Evolutionary conservation across 2,797 vertebrate species (phyloP), one percentile per base, ranked within the genome.

Genomic region (Cossypha dichroa): DNA sequence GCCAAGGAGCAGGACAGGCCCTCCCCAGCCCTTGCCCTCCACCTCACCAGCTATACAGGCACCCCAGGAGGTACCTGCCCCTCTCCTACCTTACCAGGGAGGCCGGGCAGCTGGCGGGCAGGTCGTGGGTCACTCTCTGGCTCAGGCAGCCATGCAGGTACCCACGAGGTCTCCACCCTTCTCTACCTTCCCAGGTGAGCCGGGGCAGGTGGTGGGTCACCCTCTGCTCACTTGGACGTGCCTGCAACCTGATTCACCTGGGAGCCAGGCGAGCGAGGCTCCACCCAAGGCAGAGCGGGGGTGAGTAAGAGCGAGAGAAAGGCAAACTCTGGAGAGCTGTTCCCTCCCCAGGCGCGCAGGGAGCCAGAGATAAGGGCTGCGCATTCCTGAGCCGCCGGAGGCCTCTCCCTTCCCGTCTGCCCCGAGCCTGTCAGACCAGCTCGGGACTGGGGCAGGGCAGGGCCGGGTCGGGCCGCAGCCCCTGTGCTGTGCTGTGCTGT

Each of bases 301-400:
- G 94, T 94, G 93, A 95, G 94, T 96, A 96, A 97, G 69, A 96
- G 91, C 8, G 87, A 94, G 96, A 94, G 95, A 96, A 95, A 96
- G 89, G 93, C 94, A 96, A 97, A 96, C 94, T 94, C 92, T 0
- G 94, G 96, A 96, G 94, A 96, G 93, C 74, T 93, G 34, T 89
- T 95, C 96, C 95, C 91, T 94, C 85, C 92, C 90, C 88, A 63
- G 95, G 94, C 93, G 91, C 62, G 94, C 88, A 94, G 56, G 87
- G 84, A 94, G 89, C 72, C 78, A 94, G 94, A 94, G 96, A 97
- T 96, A 97, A 97, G 96, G 91, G 78, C 92, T 83, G 89, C 21
- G 26, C 96, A 97, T 96, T 97, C 96, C 96, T 96, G 83, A 97
- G 95, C 88, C 93, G 84, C 90, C 59, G 83, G 90, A 94, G 15